Evolutionary conservation across 2,797 vertebrate genomes (phyloP).

Genomic region (Limnodromus scolopaceus): DNA sequence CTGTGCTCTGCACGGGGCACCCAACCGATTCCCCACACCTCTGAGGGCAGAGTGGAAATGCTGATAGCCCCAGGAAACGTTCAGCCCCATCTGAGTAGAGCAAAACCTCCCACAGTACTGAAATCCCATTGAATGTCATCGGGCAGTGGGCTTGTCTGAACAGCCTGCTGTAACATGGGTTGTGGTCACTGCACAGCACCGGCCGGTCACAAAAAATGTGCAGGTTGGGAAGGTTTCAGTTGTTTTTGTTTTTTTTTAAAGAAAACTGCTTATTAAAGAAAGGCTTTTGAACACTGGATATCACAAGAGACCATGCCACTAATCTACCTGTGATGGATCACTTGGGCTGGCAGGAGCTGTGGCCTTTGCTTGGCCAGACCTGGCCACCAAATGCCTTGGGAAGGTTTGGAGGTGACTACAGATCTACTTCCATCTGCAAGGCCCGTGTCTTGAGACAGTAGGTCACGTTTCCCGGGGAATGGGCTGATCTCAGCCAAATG

Average conservation of each 20-base stretch:
- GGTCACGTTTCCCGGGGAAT: background rate
- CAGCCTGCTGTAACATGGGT: fast-evolving
- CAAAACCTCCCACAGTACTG: background rate
- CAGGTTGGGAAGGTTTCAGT: fast-evolving
- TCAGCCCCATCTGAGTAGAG: fast-evolving
- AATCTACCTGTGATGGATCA: fast-evolving
- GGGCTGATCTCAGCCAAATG: background rate
- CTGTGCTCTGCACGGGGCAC: background rate
- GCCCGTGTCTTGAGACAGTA: fast-evolving
- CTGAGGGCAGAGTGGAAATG: background rate
- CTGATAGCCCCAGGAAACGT: background rate
- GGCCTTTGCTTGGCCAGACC: background rate
- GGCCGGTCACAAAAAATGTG: fast-evolving
- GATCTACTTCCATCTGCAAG: background rate
- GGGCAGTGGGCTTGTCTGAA: fast-evolving
- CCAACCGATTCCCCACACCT: background rate
- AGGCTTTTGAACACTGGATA: background rate
- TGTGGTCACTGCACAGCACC: background rate
- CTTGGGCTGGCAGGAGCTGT: background rate
- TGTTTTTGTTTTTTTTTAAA: background rate
- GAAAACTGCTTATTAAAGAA: background rate
- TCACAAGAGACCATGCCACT: background rate
- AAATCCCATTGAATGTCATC: background rate
- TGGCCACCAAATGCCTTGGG: background rate
- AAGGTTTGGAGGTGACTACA: background rate